These are phyloP conservation scores for Notodonta dromedarius DNA, from an alignment of 2,888 invertebrate species.

Conservation along the genomic window DNA sequence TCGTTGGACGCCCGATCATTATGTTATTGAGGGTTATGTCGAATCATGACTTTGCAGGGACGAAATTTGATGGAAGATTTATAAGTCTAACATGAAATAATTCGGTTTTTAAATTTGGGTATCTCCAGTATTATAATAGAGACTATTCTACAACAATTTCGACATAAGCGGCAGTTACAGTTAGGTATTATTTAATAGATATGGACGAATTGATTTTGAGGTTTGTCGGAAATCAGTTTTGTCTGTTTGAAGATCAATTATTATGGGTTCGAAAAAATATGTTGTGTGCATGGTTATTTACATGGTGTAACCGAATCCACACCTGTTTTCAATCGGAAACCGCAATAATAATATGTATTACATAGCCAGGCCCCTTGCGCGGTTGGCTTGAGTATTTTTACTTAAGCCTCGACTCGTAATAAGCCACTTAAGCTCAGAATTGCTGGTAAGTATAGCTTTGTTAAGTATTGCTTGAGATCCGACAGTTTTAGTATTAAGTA, in stretches of 20 bases:
- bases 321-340: conserved; percentile 62
- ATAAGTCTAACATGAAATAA: conserved; percentile 9
- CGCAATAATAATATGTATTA: conserved; percentile 69
- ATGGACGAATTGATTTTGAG: too few species aligned
- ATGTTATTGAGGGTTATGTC: conserved; percentile 66
- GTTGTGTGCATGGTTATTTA: not conserved
- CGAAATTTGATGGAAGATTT: conserved; percentile 39
- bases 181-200: too few species aligned
- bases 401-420: conserved; percentile 62
- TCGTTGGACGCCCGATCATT: conserved; percentile 68
- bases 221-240: too few species aligned
- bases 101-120: not conserved
- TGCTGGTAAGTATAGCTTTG: conserved; percentile 60
- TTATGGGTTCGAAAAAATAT: too few species aligned
- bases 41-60: conserved; percentile 58
- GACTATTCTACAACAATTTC: too few species aligned
- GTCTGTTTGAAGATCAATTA: too few species aligned
- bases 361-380: conserved; percentile 58
- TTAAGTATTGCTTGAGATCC: conserved; percentile 50
- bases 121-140: too few species aligned
- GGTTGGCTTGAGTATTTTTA: conserved; percentile 63
- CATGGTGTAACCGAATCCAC: conserved; percentile 34
- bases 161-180: too few species aligned
- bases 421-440: conserved; percentile 58
- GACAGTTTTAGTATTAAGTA: conserved; percentile 12